Percentiles rank a stretch among this genome's conserved stretches.
Evolutionary conservation across 2,888 invertebrate species (phyloP).

Genomic region (Pemphredon lugubris): DNA sequence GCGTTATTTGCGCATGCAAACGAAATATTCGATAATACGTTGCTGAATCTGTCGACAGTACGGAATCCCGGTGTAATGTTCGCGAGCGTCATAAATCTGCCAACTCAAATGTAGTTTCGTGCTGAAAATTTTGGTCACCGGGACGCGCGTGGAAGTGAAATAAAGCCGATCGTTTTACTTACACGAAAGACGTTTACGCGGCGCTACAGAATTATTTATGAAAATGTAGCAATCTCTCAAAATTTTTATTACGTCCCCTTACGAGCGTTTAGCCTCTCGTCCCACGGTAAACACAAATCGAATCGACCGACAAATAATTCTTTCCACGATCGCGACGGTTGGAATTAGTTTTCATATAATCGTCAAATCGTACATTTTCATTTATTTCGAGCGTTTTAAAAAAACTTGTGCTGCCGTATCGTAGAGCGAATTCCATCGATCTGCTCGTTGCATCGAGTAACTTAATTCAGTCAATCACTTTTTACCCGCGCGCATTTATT

Average conservation of each 20-base stretch:
- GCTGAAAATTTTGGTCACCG: constrained; percentile 48
- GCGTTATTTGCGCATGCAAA: background rate
- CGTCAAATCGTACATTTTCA: too few species aligned
- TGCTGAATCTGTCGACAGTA: constrained; percentile 2
- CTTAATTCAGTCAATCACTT: too few species aligned
- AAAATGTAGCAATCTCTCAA: constrained; percentile 15
- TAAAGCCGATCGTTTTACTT: constrained; percentile 48
- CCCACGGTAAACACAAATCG: too few species aligned
- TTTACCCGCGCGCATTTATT: too few species aligned
- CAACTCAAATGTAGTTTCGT: constrained; percentile 42
- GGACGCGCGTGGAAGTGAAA: constrained; percentile 27
- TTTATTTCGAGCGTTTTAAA: too few species aligned
- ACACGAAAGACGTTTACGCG: constrained; percentile 13
- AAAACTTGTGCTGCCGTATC: too few species aligned
- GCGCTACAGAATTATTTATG: constrained; percentile 30
- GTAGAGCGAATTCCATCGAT: too few species aligned
- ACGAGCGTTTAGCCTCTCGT: too few species aligned
- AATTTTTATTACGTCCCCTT: background rate
- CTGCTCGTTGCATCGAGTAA: too few species aligned
- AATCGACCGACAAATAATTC: too few species aligned
- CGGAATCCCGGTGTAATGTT: constrained; percentile 26
- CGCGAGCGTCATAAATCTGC: constrained; percentile 45
- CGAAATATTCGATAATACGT: constrained; percentile 28
- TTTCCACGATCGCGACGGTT: too few species aligned
- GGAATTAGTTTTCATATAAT: too few species aligned